Evolutionary conservation across 2,888 invertebrate genomes (phyloP).

Genomic region (Dasysyrphus albostriatus): DNA sequence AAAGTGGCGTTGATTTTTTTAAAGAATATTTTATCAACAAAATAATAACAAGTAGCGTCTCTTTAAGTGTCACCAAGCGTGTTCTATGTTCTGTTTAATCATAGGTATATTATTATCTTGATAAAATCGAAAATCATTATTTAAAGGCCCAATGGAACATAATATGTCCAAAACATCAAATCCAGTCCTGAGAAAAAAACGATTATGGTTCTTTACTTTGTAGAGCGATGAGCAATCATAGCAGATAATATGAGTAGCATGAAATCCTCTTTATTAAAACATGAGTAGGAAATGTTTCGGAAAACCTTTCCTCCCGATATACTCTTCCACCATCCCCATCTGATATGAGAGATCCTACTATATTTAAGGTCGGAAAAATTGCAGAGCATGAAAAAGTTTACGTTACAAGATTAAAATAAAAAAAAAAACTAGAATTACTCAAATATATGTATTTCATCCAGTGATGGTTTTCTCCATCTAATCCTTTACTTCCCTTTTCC

Average conservation of each 20-base stretch:
- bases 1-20: too few species aligned
- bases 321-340: background rate
- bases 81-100: too few species aligned
- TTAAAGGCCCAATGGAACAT: too few species aligned
- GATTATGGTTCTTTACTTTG: constrained; percentile 31
- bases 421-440: constrained; percentile 15
- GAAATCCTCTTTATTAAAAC: constrained; percentile 71
- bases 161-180: background rate
- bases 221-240: constrained; percentile 62
- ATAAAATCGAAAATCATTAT: too few species aligned
- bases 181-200: background rate
- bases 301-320: background rate
- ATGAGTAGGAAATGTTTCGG: background rate
- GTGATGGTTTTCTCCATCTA: constrained; percentile 31
- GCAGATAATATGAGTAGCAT: constrained; percentile 67
- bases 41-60: too few species aligned
- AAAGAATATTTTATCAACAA: too few species aligned
- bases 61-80: too few species aligned
- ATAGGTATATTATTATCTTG: too few species aligned
- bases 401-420: constrained; percentile 65
- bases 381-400: constrained; percentile 51
- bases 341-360: background rate
- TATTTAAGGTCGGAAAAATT: background rate
- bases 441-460: constrained; percentile 63
- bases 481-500: constrained; percentile 6